Base-by-base conservation (phyloP, 2,888 invertebrate species). In the Spodoptera picta region DNA sequence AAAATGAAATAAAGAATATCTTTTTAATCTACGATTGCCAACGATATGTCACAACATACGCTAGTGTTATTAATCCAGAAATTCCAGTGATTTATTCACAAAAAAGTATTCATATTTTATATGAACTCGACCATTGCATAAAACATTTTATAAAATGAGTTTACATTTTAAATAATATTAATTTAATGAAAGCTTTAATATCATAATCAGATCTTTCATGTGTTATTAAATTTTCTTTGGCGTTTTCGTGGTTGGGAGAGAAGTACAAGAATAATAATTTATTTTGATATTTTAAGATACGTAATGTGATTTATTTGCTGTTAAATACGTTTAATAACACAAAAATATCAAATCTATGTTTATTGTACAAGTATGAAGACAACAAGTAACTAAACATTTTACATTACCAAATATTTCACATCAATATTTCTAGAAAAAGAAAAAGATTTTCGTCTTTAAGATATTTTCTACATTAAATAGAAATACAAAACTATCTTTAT, bases 41-140 rank as follows among this genome's bases (percentile, higher is more conserved):
- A 67, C 68, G 45, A 62, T 19, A 6, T 69, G 77, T 78, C 79
- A 76, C 36, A 78, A 71, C 73, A 67, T 46, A 70, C 65, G 66
- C 54, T 62, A 47, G 61, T 36, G 56, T 65, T 60, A 73, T 69
- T 71, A 65, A 73, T 67, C 43, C 47, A 42, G 68, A 63, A 52
- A 24, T 60, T 27, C 51, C 11, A 12, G 62, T 72, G 68, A 76
- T 78, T 64, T 63, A 65, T 68, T 24, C 3, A 47, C 44, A 56
- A 24, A 50, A 23, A 6, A 47, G 61, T 52, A 54, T 47, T 65
- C 60, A 68, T 74, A 60, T 69, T 64, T 73, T 46, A 70, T 27
- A 51, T 72, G 51, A 46, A 54, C 36, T 69, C 56, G 9, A 57
- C 59, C 49, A 53, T 70, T 50, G 31, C 50, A 61, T 11, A 6